These are phyloP conservation scores for Dasyornis broadbenti DNA, from an alignment of 2,113 vertebrate species.

Conservation along the genomic window DNA sequence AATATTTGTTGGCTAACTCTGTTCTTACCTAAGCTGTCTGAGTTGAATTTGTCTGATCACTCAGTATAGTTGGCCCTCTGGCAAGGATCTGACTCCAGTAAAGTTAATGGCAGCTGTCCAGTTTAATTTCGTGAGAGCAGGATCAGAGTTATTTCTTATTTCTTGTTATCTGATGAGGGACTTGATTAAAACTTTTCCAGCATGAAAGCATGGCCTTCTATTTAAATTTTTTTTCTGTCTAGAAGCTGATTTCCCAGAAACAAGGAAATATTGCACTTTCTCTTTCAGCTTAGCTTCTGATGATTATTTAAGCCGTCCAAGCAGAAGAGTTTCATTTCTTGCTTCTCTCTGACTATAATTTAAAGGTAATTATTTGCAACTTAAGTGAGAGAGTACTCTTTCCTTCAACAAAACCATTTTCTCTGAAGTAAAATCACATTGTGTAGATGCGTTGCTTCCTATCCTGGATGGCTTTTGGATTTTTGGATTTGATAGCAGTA, in stretches of 20 bases:
- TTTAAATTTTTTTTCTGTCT: neutral
- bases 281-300: neutral
- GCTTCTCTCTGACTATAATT: neutral
- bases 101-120: conserved; percentile 1
- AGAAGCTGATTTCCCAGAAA: conserved; percentile 35
- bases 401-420: neutral
- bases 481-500: neutral
- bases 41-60: neutral
- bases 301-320: neutral
- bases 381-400: neutral
- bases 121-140: neutral
- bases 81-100: neutral
- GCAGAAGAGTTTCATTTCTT: neutral
- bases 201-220: neutral
- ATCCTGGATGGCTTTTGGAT: neutral
- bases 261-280: neutral
- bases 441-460: neutral
- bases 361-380: neutral
- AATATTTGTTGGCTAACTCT: neutral
- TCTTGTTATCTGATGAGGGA: conserved; percentile 3
- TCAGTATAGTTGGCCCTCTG: neutral
- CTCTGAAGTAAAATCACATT: neutral
- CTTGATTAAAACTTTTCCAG: conserved; percentile 1
- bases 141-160: conserved; percentile 21
- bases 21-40: neutral